Base-by-base conservation (phyloP, 35 echinoderm and acorn worm genomes). In the Stichopus chloronotus region DNA sequence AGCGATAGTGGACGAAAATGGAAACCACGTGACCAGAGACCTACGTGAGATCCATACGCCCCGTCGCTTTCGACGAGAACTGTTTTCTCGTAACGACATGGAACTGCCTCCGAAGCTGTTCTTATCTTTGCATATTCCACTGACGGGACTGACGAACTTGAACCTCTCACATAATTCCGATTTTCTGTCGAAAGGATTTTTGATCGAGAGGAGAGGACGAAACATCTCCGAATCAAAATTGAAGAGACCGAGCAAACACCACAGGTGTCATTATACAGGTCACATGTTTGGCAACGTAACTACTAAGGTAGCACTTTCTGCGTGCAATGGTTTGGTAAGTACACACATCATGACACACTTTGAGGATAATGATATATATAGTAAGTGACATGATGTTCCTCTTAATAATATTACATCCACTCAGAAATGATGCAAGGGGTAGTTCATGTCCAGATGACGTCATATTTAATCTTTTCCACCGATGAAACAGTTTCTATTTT, bases 121-220 rank as follows among this genome's bases (percentile, higher is more conserved):
- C 54, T 13, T 91, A 53, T 71, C 71, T 8, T 6, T 91, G 2
- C 78, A 89, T 25, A 56, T 91, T 54, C 19, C 90, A 8, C 19
- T 71, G 56, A 57, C n/a, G 8, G 71, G 79, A 57, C 21, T 25
- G 20, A 55, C 78, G 5, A 53, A 91, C 63, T n/a, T 91, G 25
- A 79, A 91, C 63, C 90, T 91, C 54, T 53, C 90, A 5, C 76
- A 58, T 14, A 17, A 79, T 24, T 17, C 52, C 4, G 16, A 91
- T 78, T 58, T 91, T 79, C 56, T 91, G 22, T 91, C 90, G 53
- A 79, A 91, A 77, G 90, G 90, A 56, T 91, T 91, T 58, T 53
- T 91, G 25, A 91, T 91, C 43, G 90, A 91, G 54, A 57, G 19
- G 90, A 91, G 72, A 79, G 53, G 90, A 20, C 16, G 53, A 16